phyloP scores from a whole-genome alignment of 1,140 invertebrate species.

The Drosophila watanabei region DNA sequence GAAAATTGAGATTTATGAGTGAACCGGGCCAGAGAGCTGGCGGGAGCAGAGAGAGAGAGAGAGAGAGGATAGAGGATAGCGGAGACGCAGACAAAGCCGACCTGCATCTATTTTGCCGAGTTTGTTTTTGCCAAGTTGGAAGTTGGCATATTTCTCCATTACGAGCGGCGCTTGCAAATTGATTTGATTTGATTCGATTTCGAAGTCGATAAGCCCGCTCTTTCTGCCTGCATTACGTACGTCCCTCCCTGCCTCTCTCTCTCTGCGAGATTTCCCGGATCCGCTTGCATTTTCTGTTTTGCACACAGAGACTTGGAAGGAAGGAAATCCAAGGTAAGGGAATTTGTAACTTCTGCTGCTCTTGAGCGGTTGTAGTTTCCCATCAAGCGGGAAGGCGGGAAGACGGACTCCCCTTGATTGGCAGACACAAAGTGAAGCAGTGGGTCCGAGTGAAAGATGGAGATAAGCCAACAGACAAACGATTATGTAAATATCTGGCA shows the following conservation, averaged over 20 bases:
- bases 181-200: conserved; percentile 83
- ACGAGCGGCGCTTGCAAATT: conserved; percentile 73
- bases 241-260: neutral
- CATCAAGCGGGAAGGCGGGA: neutral
- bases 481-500: conserved; percentile 65
- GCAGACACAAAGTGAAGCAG: conserved; percentile 55
- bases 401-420: conserved; percentile 33
- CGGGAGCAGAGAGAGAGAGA: neutral
- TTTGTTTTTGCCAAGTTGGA: conserved; percentile 64
- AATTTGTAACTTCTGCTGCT: conserved; percentile 59
- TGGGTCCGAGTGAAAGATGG: conserved; percentile 31
- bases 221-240: conserved; percentile 23
- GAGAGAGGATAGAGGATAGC: neutral
- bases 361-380: conserved; percentile 34
- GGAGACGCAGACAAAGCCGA: conserved; percentile 29
- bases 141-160: conserved; percentile 81
- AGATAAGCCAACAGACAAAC: conserved; percentile 64
- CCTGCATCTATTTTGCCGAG: conserved; percentile 54
- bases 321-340: conserved; percentile 44
- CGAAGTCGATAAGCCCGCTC: conserved; percentile 71
- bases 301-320: conserved; percentile 21
- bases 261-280: conserved; percentile 7
- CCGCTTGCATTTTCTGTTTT: conserved; percentile 14
- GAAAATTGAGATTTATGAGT: conserved; percentile 63
- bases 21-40: conserved; percentile 18